phyloP scores from a whole-genome alignment of 2,113 vertebrate species.

The Platysteira castanea region DNA sequence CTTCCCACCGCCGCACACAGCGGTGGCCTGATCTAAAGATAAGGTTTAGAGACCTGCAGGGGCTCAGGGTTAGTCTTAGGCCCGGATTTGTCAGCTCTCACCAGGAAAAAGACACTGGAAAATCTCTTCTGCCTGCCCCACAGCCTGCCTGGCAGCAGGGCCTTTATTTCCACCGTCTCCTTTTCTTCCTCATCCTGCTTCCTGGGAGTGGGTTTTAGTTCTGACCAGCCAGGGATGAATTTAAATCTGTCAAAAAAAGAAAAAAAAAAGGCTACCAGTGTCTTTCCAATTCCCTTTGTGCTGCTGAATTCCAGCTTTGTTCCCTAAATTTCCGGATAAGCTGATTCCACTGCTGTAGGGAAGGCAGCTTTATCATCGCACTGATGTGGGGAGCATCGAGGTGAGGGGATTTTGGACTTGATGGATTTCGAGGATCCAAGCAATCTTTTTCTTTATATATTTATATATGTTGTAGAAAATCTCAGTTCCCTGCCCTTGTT shows the following conservation, averaged over 20 bases:
- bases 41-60: not conserved
- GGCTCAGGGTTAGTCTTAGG: not conserved
- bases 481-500: not conserved
- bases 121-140: not conserved
- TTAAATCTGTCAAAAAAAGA: not conserved
- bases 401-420: not conserved
- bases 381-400: not conserved
- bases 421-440: not conserved
- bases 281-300: not conserved
- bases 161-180: not conserved
- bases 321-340: not conserved
- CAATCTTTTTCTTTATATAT: not conserved
- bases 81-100: not conserved
- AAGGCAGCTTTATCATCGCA: not conserved
- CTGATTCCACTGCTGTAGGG: rapidly evolving
- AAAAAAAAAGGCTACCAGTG: rapidly evolving
- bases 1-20: not conserved
- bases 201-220: not conserved
- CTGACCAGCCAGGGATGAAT: rapidly evolving
- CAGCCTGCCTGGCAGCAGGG: not conserved
- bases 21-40: not conserved
- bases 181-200: not conserved
- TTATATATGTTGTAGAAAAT: not conserved
- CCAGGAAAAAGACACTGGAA: not conserved
- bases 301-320: not conserved